Conservation (phyloP, 2,888 invertebrate genomes). For the Spilosoma lubricipeda region DNA sequence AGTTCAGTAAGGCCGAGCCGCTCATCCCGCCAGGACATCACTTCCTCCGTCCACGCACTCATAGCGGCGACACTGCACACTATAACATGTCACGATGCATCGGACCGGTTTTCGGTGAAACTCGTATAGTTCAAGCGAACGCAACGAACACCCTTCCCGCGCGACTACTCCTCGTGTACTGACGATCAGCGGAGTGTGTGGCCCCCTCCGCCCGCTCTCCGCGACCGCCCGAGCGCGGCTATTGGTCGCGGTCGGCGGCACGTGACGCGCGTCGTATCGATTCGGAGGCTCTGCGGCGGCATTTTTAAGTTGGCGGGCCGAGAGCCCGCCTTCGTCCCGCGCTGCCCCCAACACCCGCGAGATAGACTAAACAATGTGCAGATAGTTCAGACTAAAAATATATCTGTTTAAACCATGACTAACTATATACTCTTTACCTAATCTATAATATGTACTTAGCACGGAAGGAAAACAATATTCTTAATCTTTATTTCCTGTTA, state of each 20-base stretch:
- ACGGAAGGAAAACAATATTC: too few species aligned
- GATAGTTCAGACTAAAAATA: slow-evolving; percentile 34
- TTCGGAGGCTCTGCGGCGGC: slow-evolving; percentile 92
- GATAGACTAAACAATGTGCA: slow-evolving; percentile 59
- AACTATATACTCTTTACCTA: neutral
- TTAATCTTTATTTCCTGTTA: neutral
- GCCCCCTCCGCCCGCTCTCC: slow-evolving; percentile 61
- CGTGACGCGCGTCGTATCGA: slow-evolving; percentile 91
- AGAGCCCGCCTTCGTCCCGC: slow-evolving; percentile 82
- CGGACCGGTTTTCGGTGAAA: slow-evolving; percentile 80
- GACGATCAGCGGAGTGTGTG: slow-evolving; percentile 57
- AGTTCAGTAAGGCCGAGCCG: slow-evolving; percentile 79
- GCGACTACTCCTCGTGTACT: slow-evolving; percentile 75
- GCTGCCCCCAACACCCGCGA: slow-evolving; percentile 69
- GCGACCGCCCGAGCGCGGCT: slow-evolving; percentile 73
- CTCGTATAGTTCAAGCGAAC: slow-evolving; percentile 59
- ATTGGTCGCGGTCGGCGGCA: slow-evolving; percentile 85
- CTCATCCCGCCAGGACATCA: slow-evolving; percentile 82
- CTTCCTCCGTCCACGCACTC: slow-evolving; percentile 85
- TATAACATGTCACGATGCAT: slow-evolving; percentile 78
- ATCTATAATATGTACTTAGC: too few species aligned
- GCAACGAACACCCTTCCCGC: slow-evolving; percentile 63
- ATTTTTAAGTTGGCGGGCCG: slow-evolving; percentile 90
- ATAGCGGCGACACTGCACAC: slow-evolving; percentile 76
- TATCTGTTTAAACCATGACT: neutral